Evolutionary conservation across 2,888 invertebrate genomes (phyloP).

Genomic region (Cyrtodaria siliqua): DNA sequence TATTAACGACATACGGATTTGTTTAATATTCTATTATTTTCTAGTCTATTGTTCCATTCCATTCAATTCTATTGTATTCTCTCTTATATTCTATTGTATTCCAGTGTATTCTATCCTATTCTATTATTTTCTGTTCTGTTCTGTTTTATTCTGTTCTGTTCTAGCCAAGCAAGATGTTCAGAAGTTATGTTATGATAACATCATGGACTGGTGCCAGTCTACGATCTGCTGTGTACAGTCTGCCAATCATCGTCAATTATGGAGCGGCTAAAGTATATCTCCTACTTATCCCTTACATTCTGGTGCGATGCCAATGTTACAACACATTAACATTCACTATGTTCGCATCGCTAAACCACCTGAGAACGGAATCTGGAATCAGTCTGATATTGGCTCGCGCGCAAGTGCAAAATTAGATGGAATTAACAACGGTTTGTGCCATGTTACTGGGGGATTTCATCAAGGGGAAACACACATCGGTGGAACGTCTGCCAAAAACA

Average conservation of each 20-base stretch:
- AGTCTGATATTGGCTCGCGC: constrained; percentile 6
- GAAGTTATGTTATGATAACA: too few relatives aligned
- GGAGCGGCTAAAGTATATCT: background rate
- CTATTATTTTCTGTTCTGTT: too few relatives aligned
- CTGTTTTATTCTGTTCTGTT: too few relatives aligned
- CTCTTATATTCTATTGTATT: too few relatives aligned
- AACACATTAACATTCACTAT: constrained; percentile 10
- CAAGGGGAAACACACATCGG: background rate
- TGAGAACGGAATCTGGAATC: constrained; percentile 8
- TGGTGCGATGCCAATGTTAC: constrained; percentile 9
- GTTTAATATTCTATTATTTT: too few relatives aligned
- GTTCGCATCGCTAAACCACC: constrained; percentile 4
- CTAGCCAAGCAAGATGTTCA: too few relatives aligned
- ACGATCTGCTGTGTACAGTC: background rate
- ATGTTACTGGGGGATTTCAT: constrained; percentile 11
- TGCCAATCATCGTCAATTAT: constrained; percentile 15
- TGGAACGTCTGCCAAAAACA: constrained; percentile 26
- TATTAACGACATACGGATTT: too few relatives aligned
- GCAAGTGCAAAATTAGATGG: constrained; percentile 15
- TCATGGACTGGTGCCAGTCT: too few relatives aligned
- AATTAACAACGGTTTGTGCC: constrained; percentile 8
- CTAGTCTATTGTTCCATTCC: too few relatives aligned
- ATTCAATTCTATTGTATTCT: too few relatives aligned
- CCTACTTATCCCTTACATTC: constrained; percentile 5
- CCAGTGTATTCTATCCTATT: too few relatives aligned